Conservation (phyloP, 2,797 vertebrate species). For the Cynodonichthys magdalenae region DNA sequence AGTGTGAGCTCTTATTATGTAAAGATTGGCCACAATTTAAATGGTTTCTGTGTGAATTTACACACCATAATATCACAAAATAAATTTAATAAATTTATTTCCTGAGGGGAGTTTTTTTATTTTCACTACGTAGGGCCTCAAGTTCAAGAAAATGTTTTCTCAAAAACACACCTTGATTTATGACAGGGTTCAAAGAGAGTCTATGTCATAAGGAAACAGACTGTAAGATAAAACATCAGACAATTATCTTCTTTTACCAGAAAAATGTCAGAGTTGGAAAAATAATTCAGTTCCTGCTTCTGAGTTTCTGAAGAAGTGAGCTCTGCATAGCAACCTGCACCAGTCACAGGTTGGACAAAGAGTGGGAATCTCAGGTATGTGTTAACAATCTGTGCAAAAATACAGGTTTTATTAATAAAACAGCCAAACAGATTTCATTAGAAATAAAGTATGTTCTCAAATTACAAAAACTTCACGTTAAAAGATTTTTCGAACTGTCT, state of each 20-base stretch:
- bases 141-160: conserved; percentile 52
- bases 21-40: no score
- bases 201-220: conserved; percentile 3
- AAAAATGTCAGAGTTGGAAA: not conserved
- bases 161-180: conserved; percentile 47
- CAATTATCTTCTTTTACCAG: not conserved
- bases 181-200: conserved; percentile 29
- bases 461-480: conserved; percentile 30
- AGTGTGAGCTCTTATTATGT: no score
- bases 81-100: conserved; percentile 1
- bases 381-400: conserved; percentile 47
- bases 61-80: conserved; percentile 14
- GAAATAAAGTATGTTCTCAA: conserved; percentile 20
- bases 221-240: not conserved
- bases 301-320: not conserved
- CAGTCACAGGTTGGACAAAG: conserved; percentile 13
- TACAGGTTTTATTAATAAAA: conserved; percentile 41
- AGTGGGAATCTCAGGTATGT: conserved; percentile 52
- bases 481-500: conserved; percentile 2
- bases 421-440: conserved; percentile 26
- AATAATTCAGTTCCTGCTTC: not conserved
- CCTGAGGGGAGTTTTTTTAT: not conserved
- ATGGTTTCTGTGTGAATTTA: no score
- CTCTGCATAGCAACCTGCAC: conserved; percentile 5
- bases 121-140: no score